phyloP scores from a whole-genome alignment of 2,888 invertebrate genomes.

The Drosophila robusta region DNA sequence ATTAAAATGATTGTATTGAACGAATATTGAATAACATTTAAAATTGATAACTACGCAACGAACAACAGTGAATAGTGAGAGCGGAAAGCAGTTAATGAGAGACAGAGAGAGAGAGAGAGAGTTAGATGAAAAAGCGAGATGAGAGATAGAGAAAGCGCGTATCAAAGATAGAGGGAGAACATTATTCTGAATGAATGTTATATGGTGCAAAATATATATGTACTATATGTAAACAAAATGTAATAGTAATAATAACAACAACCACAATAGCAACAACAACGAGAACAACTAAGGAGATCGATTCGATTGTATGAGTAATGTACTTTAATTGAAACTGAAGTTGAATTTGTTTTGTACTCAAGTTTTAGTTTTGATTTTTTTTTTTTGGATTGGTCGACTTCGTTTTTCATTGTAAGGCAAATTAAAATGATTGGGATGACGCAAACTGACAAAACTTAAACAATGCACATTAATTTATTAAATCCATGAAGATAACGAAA shows the following conservation, averaged over 20 bases:
- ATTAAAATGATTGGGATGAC: conserved; percentile 39
- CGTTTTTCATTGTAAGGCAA: not conserved
- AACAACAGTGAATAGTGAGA: conserved; percentile 16
- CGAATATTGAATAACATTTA: not conserved
- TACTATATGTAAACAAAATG: not conserved
- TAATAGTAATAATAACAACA: not conserved
- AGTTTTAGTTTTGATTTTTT: conserved; percentile 3
- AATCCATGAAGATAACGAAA: conserved; percentile 40
- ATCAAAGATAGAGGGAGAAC: not conserved
- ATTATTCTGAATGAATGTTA: conserved; percentile 11
- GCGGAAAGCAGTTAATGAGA: conserved; percentile 2
- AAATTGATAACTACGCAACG: not conserved
- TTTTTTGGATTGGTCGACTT: not conserved
- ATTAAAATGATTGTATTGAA: not conserved
- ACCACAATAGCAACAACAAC: conserved; percentile 2
- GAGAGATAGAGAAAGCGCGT: not conserved
- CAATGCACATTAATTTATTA: conserved; percentile 37
- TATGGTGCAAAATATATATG: not conserved
- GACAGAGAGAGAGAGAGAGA: conserved; percentile 1
- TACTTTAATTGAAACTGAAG: conserved; percentile 2
- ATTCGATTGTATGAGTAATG: conserved; percentile 3
- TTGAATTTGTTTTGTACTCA: conserved; percentile 1
- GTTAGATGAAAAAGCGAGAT: not conserved
- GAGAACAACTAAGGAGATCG: not conserved
- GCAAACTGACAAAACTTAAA: conserved; percentile 33